Conservation (phyloP, 2,888 invertebrate genomes). For the Actias luna region DNA sequence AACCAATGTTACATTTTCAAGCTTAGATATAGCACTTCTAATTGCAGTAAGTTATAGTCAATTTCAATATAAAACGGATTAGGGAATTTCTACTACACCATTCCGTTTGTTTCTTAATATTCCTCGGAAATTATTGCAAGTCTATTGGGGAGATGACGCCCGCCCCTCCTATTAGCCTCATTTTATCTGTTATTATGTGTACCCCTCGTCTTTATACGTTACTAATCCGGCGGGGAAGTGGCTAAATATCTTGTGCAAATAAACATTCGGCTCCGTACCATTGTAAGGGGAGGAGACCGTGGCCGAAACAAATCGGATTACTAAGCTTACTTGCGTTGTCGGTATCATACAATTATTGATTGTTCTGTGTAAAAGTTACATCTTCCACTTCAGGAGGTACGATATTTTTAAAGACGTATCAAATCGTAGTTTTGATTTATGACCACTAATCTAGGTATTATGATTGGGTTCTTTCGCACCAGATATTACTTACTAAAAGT, state of each 20-base stretch:
- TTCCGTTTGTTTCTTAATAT: conserved; percentile 49
- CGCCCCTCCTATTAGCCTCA: conserved; percentile 75
- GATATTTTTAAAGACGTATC: not conserved
- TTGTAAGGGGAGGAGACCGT: conserved; percentile 67
- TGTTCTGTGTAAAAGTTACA: conserved; percentile 24
- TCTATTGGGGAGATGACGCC: conserved; percentile 48
- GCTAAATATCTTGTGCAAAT: conserved; percentile 82
- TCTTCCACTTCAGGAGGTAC: not conserved
- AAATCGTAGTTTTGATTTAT: too few species aligned
- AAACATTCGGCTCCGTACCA: conserved; percentile 72
- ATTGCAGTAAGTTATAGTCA: not conserved
- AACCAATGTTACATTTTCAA: too few species aligned
- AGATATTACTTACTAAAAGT: too few species aligned
- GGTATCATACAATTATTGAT: conserved; percentile 60
- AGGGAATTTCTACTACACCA: conserved; percentile 29
- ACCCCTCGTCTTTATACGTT: conserved; percentile 64
- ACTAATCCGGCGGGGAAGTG: conserved; percentile 79
- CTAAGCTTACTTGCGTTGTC: conserved; percentile 63
- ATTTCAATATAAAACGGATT: conserved; percentile 33
- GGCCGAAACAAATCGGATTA: conserved; percentile 74
- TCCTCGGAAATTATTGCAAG: conserved; percentile 66
- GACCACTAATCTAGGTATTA: too few species aligned
- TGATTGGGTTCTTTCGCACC: too few species aligned
- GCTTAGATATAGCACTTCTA: not conserved
- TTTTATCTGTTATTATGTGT: conserved; percentile 60